Percentiles rank a stretch among this genome's conserved stretches.
Evolutionary conservation across 2,797 vertebrate species (phyloP).

Genomic region (Rhadinocentrus ornatus): DNA sequence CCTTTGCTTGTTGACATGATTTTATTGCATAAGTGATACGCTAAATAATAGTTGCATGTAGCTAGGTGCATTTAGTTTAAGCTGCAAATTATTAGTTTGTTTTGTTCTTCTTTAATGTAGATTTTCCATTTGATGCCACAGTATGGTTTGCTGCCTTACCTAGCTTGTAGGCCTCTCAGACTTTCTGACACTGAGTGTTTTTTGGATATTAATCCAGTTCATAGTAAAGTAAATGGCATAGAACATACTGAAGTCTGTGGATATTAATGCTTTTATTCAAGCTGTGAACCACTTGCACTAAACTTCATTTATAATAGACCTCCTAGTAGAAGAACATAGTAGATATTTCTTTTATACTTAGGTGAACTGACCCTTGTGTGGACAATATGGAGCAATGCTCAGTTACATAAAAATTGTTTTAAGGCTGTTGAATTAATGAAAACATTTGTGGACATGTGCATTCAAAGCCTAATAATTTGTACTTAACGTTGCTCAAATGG

Average conservation of each 20-base stretch:
- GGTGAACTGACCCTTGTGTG: slow-evolving; percentile 16
- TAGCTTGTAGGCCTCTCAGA: not conserved
- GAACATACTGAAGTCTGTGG: no score
- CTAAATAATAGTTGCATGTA: not conserved
- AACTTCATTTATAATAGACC: not conserved
- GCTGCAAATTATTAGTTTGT: not conserved
- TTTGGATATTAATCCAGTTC: not conserved
- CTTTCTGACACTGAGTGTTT: not conserved
- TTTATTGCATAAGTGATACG: not conserved
- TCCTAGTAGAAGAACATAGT: not conserved
- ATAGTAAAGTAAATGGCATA: not conserved
- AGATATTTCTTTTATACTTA: not conserved
- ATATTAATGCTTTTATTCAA: no score
- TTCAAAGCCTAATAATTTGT: not conserved
- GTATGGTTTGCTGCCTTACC: not conserved
- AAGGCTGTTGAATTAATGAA: not conserved
- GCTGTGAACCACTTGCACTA: not conserved
- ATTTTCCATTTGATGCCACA: not conserved
- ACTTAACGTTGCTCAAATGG: not conserved
- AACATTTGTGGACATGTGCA: not conserved
- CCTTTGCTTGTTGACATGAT: not conserved
- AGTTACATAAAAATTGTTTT: not conserved
- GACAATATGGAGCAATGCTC: not conserved
- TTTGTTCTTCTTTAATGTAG: not conserved
- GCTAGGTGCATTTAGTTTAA: not conserved